Evolutionary conservation across 2,113 vertebrate genomes (phyloP).

Genomic region (Myrmecophaga tridactyla): DNA sequence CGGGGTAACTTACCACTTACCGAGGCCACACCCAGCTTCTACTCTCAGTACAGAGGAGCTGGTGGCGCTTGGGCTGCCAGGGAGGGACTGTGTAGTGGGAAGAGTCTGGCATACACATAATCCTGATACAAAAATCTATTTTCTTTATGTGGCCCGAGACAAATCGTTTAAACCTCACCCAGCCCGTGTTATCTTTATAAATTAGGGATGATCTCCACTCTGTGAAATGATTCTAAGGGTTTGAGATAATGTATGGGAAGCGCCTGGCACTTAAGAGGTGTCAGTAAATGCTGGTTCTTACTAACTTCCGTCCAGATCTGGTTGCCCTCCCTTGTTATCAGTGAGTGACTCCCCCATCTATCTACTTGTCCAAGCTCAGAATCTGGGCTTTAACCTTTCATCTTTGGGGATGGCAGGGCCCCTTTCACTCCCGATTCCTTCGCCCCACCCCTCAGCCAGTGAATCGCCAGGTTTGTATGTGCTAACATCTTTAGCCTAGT

Average conservation of each 20-base stretch:
- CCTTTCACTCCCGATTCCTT: background rate
- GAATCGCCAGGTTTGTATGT: background rate
- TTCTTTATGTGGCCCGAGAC: background rate
- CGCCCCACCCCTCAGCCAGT: background rate
- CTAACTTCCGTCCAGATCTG: background rate
- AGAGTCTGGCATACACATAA: background rate
- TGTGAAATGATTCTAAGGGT: background rate
- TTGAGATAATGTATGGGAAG: background rate
- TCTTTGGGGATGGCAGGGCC: background rate
- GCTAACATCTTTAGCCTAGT: background rate
- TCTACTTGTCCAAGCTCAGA: background rate
- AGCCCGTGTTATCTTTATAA: background rate
- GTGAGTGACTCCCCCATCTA: background rate
- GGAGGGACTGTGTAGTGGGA: background rate
- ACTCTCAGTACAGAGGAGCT: background rate
- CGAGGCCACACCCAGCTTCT: background rate
- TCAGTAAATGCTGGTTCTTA: background rate
- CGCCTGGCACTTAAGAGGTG: background rate
- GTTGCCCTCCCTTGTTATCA: background rate
- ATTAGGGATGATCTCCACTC: background rate
- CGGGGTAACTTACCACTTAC: background rate
- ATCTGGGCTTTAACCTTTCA: conserved; percentile 12
- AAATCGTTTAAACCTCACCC: background rate
- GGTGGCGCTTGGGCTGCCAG: background rate
- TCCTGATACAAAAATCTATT: background rate